Evolutionary conservation across 1,140 invertebrate genomes (phyloP), one percentile per base, ranked within the genome.

Genomic region (Phymastichus coffea): DNA sequence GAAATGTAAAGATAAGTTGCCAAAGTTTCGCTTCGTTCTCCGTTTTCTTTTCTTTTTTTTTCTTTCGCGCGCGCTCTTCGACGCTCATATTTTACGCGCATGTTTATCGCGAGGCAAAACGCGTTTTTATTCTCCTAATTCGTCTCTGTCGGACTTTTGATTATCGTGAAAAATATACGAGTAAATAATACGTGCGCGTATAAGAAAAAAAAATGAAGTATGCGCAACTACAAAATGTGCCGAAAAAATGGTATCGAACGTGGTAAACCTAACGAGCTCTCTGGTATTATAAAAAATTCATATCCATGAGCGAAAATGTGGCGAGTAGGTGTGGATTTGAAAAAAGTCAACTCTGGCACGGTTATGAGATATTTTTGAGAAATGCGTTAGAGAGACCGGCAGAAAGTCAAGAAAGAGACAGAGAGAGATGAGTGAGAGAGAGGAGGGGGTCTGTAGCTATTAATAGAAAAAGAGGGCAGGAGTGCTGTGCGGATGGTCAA

Each of bases 381-480:
- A n/a, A n/a, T n/a, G n/a, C n/a, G n/a, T n/a, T n/a, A n/a, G n/a
- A n/a, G n/a, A n/a, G n/a, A n/a, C n/a, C n/a, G n/a, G n/a, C n/a
- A n/a, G n/a, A n/a, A 33, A 33, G 28, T 12, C 6, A 6, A 33
- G 28, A 33, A 33, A 33, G 6, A 33, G 6, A 33, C 28, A 33
- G 6, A 33, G 28, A 33, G 28, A 33, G 28, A 33, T 12, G 12
- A 33, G 6, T 7, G 28, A 33, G 28, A 33, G 28, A 33, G 6
- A 33, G 28, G 28, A 33, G 28, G 6, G 12, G 28, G 6, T 33
- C 49, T 69, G 68, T 64, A 8, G 66, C 66, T 68, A 70, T 71
- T 70, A 71, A 71, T 71, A 71, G 69, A 67, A 71, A 70, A 66
- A 60, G 66, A 70, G 66, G 68, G 56, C 66, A 65, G 61, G 56